A percentile compares a stretch with the other conserved stretches of the same genome.
These are phyloP conservation scores for Crossaster papposus DNA, from an alignment of 53 echinoderm and acorn worm species.

Conservation along the genomic window DNA sequence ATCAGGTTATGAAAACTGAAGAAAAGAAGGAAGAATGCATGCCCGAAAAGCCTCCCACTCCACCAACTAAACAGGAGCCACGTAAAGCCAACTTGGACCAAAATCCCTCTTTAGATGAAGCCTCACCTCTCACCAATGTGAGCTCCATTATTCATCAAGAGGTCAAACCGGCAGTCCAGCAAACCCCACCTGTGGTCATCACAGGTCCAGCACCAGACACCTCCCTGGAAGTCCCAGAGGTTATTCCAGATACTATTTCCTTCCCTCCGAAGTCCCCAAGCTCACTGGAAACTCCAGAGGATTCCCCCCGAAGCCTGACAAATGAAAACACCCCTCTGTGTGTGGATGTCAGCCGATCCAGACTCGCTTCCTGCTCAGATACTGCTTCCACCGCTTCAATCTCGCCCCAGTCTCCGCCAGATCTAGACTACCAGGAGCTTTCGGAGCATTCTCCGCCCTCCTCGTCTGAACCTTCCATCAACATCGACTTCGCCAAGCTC, in stretches of 20 bases:
- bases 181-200: neutral
- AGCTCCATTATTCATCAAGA: neutral
- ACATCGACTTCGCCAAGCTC: neutral
- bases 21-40: neutral
- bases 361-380: slow-evolving; percentile 34
- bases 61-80: neutral
- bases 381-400: slow-evolving; percentile 47
- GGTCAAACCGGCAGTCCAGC: slow-evolving; percentile 2
- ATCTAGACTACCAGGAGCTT: slow-evolving; percentile 40
- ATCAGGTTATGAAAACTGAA: slow-evolving; percentile 1
- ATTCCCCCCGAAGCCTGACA: neutral
- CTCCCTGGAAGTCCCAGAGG: neutral
- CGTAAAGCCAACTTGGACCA: neutral
- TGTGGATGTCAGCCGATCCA: neutral
- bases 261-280: neutral
- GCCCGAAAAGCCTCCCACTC: neutral
- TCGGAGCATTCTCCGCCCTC: neutral
- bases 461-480: neutral
- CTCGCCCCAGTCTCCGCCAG: slow-evolving; percentile 49
- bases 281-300: neutral
- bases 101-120: neutral
- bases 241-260: neutral
- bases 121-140: neutral
- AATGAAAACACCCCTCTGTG: slow-evolving; percentile 1
- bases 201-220: neutral